Base-by-base conservation (phyloP, 1,140 invertebrate species). In the Octopus bimaculoides region DNA sequence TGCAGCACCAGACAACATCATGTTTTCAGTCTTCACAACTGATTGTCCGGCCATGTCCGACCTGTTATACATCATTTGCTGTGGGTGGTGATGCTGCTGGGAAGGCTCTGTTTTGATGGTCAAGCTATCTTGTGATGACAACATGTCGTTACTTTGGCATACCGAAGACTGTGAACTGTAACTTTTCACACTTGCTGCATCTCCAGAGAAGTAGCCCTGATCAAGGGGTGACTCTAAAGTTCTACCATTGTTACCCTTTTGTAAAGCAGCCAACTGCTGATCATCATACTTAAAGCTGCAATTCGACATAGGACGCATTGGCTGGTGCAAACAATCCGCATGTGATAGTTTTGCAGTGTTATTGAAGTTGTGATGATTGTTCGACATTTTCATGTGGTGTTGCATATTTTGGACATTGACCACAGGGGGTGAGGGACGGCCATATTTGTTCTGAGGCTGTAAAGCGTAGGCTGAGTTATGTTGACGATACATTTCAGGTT, bases 341-440 rank as follows among this genome's bases (percentile, higher is more conserved):
- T 75, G 74, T 5, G 74, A 75, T 52, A 75, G 74, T 41, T 75
- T 75, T n/a, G 66, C 66, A n/a, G 66, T n/a, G 41, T 53, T 75
- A 75, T 75, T 75, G 14, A 75, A 53, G 12, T 14, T 66, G 5
- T 75, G 74, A 26, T 12, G 8, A 75, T 41, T 26, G 41, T 75
- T 75, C 0, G 41, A 69, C 17, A 79, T 77, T 71, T 82, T 81
- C 54, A 80, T 83, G 66, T 83, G 79, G 54, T 84, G 84, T 75
- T 84, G 84, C 81, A 87, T 84, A 56, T 86, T 86, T 80, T 87
- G 86, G 53, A 87, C 85, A 82, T 86, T 87, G n/a, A 88, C 85
- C 83, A 85, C 85, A 66, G 86, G 86, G 53, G 87, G 86, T 12
- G 86, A 83, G 56, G 85, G 85, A 61, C 85, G 82, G 52, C 86